These are phyloP conservation scores for Cyclophora punctaria DNA, from an alignment of 2,888 invertebrate genomes.

Conservation along the genomic window DNA sequence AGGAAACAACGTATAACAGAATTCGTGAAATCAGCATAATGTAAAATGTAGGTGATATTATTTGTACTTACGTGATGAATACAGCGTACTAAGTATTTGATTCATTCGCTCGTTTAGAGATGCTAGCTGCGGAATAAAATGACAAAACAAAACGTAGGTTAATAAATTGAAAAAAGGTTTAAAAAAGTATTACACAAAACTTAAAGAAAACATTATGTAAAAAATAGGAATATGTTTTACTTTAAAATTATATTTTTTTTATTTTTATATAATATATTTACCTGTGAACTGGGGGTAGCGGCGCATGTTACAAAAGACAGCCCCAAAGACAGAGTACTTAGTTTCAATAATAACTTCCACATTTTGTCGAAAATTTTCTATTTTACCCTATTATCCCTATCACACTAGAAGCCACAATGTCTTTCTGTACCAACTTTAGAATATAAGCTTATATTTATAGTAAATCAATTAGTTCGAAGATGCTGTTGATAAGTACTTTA, in stretches of 20 bases:
- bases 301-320: slow-evolving; percentile 37
- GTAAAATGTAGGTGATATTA: no score
- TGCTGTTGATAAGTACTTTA: neutral
- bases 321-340: slow-evolving; percentile 37
- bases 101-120: slow-evolving; percentile 59
- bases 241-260: no score
- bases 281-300: slow-evolving; percentile 45
- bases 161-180: neutral
- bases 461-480: slow-evolving; percentile 15
- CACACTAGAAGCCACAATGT: no score
- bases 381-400: neutral
- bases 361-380: slow-evolving; percentile 24
- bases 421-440: slow-evolving; percentile 4
- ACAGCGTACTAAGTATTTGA: slow-evolving; percentile 58
- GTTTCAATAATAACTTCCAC: slow-evolving; percentile 31
- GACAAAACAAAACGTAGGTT: neutral
- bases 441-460: neutral
- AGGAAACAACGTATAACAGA: no score
- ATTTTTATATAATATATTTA: slow-evolving; percentile 20
- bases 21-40: no score
- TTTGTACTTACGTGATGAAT: slow-evolving; percentile 55
- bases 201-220: neutral
- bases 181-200: neutral
- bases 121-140: slow-evolving; percentile 39
- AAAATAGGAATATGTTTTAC: no score